Evolutionary conservation across 2,113 vertebrate genomes (phyloP), one percentile per base, ranked within the genome.

Genomic region (Anguilla rostrata): DNA sequence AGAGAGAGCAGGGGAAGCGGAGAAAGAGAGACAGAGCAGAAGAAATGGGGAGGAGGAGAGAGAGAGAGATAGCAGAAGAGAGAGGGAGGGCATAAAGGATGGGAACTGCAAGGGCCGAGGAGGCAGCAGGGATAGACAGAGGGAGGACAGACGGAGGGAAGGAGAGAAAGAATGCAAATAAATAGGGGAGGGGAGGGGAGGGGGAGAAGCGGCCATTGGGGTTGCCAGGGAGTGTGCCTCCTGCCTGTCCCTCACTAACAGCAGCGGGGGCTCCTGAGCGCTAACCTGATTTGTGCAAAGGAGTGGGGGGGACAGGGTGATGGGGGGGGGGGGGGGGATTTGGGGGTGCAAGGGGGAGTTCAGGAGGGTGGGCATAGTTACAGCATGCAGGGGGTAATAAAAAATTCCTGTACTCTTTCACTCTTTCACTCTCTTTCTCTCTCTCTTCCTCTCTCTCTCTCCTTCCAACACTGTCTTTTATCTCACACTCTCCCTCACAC

Each of bases 321-420:
- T 34, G 34, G 34, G 34, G 34, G 34, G 34, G 34, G 34, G 87
- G 87, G 84, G 84, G 89, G 89, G 88, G 87, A 87, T 34, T 34
- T 34, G 88, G 75, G 84, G 84, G 86, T 87, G 75, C 88, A 60
- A 75, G 41, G 53, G 53, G 84, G 84, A 63, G 71, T 34, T 34
- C 34, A 34, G 34, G 56, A 14, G 60, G 60, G 3, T 66, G 89
- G 91, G 92, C 89, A 87, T 91, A 92, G 92, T 95, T 91, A 94
- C 87, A 81, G 88, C 93, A 93, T 90, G 94, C 93, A 81, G 94
- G 94, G 88, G 81, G 86, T 89, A 91, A 95, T 90, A 95, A 94
- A 90, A 88, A 95, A 95, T 92, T 92, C 86, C 49, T 26, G 88
- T 0, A 90, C 86, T 66, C 26, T 34, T 87, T 90, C 89, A 89